Conservation (phyloP, 2,797 vertebrate species). For the Percopsis omiscomaycus region DNA sequence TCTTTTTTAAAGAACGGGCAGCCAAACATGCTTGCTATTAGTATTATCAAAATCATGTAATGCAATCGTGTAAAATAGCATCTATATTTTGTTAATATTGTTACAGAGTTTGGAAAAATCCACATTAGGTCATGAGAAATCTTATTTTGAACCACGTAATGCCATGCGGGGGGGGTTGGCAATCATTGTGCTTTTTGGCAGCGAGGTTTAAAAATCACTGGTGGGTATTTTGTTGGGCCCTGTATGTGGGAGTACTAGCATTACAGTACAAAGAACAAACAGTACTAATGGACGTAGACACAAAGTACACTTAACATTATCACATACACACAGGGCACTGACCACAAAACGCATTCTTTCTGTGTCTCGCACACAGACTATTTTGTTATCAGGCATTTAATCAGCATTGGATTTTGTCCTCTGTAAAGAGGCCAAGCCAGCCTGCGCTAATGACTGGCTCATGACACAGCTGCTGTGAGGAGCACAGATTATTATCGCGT, state of each 20-base stretch:
- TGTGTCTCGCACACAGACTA: not conserved
- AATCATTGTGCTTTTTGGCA: not conserved
- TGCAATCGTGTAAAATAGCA: too few species aligned
- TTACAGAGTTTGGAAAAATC: not conserved
- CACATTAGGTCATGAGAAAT: not conserved
- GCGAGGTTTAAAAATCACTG: constrained; percentile 4
- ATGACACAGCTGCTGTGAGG: constrained; percentile 43
- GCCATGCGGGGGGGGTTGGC: too few species aligned
- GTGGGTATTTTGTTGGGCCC: constrained; percentile 8
- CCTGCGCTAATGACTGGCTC: constrained; percentile 50
- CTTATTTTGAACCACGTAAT: not conserved
- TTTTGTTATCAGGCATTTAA: constrained; percentile 39
- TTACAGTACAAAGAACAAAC: not conserved
- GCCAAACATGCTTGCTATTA: too few species aligned
- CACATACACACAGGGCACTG: constrained; percentile 1
- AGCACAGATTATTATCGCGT: constrained; percentile 44
- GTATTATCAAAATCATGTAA: too few species aligned
- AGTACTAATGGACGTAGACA: not conserved
- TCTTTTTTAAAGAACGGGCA: too few species aligned
- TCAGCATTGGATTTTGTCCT: constrained; percentile 33
- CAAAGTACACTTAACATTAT: constrained; percentile 25
- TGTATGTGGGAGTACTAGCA: constrained; percentile 3
- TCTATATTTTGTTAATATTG: not conserved
- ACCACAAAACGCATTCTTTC: not conserved
- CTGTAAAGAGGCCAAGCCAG: constrained; percentile 40